Percentiles rank a stretch among this genome's conserved stretches.
phyloP scores from a whole-genome alignment of 2,888 invertebrate species.

The Leucophenga maculata region DNA sequence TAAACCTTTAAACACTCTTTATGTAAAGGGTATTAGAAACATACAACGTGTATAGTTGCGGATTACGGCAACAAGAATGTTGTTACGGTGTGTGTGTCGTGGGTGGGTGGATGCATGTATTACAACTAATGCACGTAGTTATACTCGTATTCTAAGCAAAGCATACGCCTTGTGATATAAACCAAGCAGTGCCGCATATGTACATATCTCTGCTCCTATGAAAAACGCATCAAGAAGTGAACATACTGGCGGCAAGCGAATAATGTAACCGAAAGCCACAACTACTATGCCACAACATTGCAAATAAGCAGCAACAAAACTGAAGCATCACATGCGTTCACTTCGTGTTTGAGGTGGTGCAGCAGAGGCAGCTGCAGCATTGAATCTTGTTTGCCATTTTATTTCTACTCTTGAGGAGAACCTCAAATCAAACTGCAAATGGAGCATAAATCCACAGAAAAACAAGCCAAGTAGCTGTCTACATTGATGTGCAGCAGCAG shows the following conservation, averaged over 20 bases:
- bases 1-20: too few species aligned
- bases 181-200: background rate
- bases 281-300: background rate
- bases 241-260: background rate
- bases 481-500: slow-evolving; percentile 8
- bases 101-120: background rate
- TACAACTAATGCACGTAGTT: slow-evolving; percentile 24
- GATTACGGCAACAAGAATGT: too few species aligned
- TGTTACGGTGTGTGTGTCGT: too few species aligned
- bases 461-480: too few species aligned
- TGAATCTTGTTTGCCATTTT: too few species aligned
- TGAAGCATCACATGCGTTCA: too few species aligned
- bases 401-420: background rate
- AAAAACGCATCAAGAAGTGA: background rate
- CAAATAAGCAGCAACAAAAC: too few species aligned
- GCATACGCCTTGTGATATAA: background rate
- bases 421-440: background rate
- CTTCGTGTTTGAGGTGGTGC: too few species aligned
- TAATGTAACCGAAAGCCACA: background rate
- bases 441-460: background rate
- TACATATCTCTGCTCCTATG: background rate
- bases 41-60: too few species aligned
- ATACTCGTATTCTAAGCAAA: background rate
- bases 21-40: too few species aligned
- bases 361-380: too few species aligned